Base-by-base conservation (phyloP, 2,113 vertebrate species). In the Cheilinus undulatus region DNA sequence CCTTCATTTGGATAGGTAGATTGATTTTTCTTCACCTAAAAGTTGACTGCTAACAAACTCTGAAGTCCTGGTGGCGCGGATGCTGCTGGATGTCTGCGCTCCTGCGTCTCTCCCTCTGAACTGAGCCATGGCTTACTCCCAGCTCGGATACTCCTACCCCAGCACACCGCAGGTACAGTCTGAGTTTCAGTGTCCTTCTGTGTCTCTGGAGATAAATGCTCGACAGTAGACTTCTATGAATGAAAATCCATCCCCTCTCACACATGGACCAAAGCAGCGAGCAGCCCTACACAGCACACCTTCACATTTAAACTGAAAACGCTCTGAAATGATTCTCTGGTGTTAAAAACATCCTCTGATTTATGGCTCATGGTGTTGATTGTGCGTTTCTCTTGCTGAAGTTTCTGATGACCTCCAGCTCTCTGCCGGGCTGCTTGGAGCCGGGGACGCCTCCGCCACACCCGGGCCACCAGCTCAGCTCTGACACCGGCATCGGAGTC, bases 121-220 rank as follows among this genome's bases (percentile, higher is more conserved):
- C 65, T 93, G 88, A 90, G 91, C 88, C 93, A 99, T 99, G 98
- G 97, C 97, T 93, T 99, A 99, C 82, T 95, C 97, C 70, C 97
- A 97, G 92, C 96, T 99, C 78, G 97, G 97, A 89, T 99, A 98
- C 86, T 94, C 96, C 72, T 99, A 98, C 89, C 93, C 97, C 70
- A 91, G 96, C 19, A 92, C 96, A 76, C 96, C 97, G 63, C 98
- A 99, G 97, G 97, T 99, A 96, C 93, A 22, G 22, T 38, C 34
- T 11, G 0, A 13, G 17, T 26, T 38, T 42, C 14, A 19, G 40
- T 42, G 3, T 34, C 11, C 14, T 42, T 15, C 5, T 42, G 2
- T 6, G 40, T 42, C 17, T 42, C 19, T 17, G 40, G 14, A 42
- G 4, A 5, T 6, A 19, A 17, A 19, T 42, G 5, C 8, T 34